Evolutionary conservation across 1,140 invertebrate species (phyloP), one percentile per base, ranked within the genome.

Genomic region (Drosophila sulfurigaster): DNA sequence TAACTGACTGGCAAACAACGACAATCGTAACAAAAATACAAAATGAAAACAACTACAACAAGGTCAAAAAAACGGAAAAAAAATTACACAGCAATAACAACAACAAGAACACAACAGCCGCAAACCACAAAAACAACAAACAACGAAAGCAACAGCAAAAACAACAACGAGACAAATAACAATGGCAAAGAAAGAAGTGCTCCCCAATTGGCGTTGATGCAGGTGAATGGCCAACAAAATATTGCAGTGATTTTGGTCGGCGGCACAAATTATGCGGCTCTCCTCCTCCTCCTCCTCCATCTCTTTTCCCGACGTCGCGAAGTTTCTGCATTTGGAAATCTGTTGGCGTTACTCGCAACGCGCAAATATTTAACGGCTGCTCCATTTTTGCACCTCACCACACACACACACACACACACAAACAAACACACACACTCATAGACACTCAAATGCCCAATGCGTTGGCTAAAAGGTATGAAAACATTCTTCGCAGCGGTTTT

Each of bases 331-430:
- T 79, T 71, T 80, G 77, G 54, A 85, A 88, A 85, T 89, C 85
- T 78, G 82, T 85, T 85, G 81, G 72, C 75, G 43, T 77, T 83
- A 69, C 65, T 79, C 75, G 56, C 45, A 30, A 63, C 66, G 79
- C 81, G 81, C 68, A 89, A 88, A 89, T 89, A 89, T 89, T 89
- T 89, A 90, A 83, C 85, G 85, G 85, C 85, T 89, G 79, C 72
- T 81, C 85, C 81, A 89, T 89, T 85, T 85, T 89, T 89, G 81
- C 86, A 85, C 81, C 81, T 85, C 78, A 78, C 59, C 62, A 69
- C 75, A 68, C 41, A 57, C 58, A 73, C 68, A 69, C 46, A 52
- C 57, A 54, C 13, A 57, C 16, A 46, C 35, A 45, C 49, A 48
- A 11, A 52, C 15, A 58, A 2, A 15, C 15, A 58, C 46, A 63